A percentile compares a stretch with the other conserved stretches of the same genome.
Conservation (phyloP, 2,797 vertebrate genomes). For the Sardinella longiceps region DNA sequence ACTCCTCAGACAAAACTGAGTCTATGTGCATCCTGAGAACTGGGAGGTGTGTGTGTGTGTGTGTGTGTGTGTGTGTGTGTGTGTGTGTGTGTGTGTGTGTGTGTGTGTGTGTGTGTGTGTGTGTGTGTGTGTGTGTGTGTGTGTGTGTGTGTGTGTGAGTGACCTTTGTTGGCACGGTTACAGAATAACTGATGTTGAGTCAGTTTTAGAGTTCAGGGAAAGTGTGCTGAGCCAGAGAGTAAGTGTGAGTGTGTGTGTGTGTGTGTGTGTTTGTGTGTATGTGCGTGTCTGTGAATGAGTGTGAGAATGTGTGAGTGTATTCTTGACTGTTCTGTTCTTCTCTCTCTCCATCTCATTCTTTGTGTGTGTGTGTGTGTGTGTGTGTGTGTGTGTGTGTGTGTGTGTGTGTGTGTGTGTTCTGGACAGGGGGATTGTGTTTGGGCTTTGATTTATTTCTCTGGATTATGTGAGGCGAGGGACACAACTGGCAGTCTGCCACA, state of each 20-base stretch:
- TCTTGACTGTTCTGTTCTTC: neutral
- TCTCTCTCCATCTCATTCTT: no score
- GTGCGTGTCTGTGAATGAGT: constrained; percentile 25
- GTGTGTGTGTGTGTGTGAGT: constrained; percentile 36
- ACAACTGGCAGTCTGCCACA: constrained; percentile 71
- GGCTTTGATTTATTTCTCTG: constrained; percentile 78
- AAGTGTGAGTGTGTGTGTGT: constrained; percentile 10
- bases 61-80: neutral
- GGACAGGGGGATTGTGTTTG: constrained; percentile 54
- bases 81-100: no score
- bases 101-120: no score
- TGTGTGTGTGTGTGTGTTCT: constrained; percentile 9
- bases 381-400: constrained; percentile 17
- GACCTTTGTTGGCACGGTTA: constrained; percentile 43
- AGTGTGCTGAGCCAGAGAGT: constrained; percentile 27
- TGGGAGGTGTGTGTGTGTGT: neutral
- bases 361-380: neutral
- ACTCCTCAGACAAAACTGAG: no score
- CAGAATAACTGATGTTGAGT: constrained; percentile 17
- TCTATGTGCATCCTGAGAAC: no score
- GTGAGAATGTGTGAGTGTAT: constrained; percentile 24
- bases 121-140: constrained; percentile 17
- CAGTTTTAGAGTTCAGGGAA: neutral
- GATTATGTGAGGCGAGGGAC: constrained; percentile 71
- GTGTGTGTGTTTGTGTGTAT: neutral